Conservation (phyloP, 2,797 vertebrate species). For the Clarias laeviceps region DNA sequence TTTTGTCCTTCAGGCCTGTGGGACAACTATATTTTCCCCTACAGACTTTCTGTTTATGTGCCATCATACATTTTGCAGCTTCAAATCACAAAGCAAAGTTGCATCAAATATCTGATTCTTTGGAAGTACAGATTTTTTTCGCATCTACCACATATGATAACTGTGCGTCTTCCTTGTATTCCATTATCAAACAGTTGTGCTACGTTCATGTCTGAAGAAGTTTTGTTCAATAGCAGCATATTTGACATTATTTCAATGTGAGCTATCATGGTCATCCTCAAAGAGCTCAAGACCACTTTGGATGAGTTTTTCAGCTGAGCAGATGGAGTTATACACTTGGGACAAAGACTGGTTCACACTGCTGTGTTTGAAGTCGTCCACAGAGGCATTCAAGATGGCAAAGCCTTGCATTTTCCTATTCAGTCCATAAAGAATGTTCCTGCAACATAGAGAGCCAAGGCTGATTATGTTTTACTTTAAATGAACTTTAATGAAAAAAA, state of each 20-base stretch:
- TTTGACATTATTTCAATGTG: constrained; percentile 66
- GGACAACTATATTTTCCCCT: background rate
- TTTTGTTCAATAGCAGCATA: background rate
- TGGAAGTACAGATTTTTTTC: background rate
- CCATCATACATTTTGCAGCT: background rate
- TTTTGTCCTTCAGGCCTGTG: constrained; percentile 9
- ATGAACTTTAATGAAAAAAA: background rate
- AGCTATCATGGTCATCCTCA: constrained; percentile 75
- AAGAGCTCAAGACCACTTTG: constrained; percentile 88
- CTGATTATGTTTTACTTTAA: background rate
- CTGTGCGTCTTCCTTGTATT: background rate
- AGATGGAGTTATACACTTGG: constrained; percentile 83
- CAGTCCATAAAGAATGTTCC: constrained; percentile 89
- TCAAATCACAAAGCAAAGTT: background rate
- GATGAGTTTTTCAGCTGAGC: constrained; percentile 84
- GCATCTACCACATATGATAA: background rate
- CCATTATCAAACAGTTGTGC: constrained; percentile 1
- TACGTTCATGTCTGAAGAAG: constrained; percentile 1
- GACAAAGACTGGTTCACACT: constrained; percentile 74
- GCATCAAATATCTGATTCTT: background rate
- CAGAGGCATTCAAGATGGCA: constrained; percentile 80
- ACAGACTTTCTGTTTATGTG: background rate
- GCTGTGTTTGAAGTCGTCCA: constrained; percentile 64
- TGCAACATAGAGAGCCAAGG: constrained; percentile 62
- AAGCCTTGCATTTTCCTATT: constrained; percentile 79